Base-by-base conservation (phyloP, 2,113 vertebrate species). In the Trogon surrucura region DNA sequence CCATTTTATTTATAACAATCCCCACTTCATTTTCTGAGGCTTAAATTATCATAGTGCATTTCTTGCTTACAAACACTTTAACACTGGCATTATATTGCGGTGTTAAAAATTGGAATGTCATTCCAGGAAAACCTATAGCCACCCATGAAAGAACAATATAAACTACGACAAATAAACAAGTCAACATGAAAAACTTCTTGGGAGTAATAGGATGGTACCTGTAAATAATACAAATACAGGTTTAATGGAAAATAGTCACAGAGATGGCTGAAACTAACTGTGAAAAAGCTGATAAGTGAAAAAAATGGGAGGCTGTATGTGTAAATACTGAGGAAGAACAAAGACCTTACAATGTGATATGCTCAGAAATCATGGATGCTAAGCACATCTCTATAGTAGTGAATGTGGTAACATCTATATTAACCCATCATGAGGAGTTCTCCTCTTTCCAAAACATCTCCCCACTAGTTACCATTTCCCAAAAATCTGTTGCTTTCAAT, bases 41-140 rank as follows among this genome's bases (percentile, higher is more conserved):
- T 81, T 73, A 75, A 91, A 80, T 66, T 77, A 94, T 47, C 22
- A 2, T 4, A 9, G 71, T 3, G 20, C 34, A 47, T 66, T 93
- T 89, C 80, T 56, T 80, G 47, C 54, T 95, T 62, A 54, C 0
- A 4, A 93, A 32, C 51, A 18, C 70, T 85, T 91, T 91, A 95
- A 80, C 30, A 32, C 38, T n/a, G 82, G 58, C 60, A 16, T 88
- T 93, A 85, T 73, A 95, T 26, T 81, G 69, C 85, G 27, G 30
- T 78, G 79, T 60, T 88, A 93, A 95, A 41, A 95, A 95, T 85
- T 91, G 79, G 71, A 95, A 83, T 85, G 89, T 91, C 75, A 34
- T 93, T 90, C 73, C 67, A 78, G 64, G 85, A 90, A 93, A 88
- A 90, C 80, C 80, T 71, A 95, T 8, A 79, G 73, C 66, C 78